phyloP scores from a whole-genome alignment of 2,888 invertebrate genomes.

The Tipula lateralis region DNA sequence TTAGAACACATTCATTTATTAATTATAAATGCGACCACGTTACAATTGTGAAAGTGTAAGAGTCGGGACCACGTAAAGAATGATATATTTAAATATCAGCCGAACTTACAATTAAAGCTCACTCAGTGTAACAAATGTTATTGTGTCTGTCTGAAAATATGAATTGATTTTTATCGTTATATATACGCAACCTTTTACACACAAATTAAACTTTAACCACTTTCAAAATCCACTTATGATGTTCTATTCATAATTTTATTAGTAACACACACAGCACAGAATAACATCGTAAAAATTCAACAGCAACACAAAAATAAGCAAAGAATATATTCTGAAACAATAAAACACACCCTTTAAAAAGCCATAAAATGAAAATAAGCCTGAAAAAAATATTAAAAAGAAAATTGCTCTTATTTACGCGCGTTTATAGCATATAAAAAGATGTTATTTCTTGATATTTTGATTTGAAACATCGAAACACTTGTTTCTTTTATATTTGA shows the following conservation, averaged over 20 bases:
- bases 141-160: too few relatives aligned
- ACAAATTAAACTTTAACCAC: neutral
- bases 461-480: constrained; percentile 20
- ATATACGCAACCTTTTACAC: neutral
- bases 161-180: neutral
- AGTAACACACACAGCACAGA: neutral
- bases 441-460: constrained; percentile 25
- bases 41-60: too few relatives aligned
- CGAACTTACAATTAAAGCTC: too few relatives aligned
- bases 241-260: neutral
- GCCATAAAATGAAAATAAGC: neutral
- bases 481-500: constrained; percentile 26
- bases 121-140: too few relatives aligned
- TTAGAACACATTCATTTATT: too few relatives aligned
- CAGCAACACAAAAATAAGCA: neutral
- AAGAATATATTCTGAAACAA: constrained; percentile 6
- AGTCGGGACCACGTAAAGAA: too few relatives aligned
- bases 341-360: constrained; percentile 27
- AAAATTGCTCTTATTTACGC: constrained; percentile 25
- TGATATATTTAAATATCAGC: too few relatives aligned
- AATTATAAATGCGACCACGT: too few relatives aligned
- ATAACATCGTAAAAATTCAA: constrained; percentile 1
- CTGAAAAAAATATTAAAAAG: neutral
- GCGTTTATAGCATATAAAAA: constrained; percentile 26
- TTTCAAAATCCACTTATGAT: neutral